These are phyloP conservation scores for Atta texana DNA, from an alignment of 1,140 invertebrate genomes.

Conservation along the genomic window DNA sequence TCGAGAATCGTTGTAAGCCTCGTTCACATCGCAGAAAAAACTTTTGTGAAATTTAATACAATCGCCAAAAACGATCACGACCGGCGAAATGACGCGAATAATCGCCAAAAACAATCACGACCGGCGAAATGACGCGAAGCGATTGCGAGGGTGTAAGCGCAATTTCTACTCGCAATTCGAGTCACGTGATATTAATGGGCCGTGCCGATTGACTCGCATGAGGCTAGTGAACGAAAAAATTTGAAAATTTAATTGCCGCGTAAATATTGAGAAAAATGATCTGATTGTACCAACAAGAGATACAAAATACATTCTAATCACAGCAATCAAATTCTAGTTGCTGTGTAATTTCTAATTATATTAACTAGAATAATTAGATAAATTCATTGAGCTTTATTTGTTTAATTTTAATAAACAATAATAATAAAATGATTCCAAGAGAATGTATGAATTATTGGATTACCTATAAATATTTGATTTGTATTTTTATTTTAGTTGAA, in stretches of 20 bases:
- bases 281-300: too few relatives aligned
- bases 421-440: too few relatives aligned
- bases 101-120: background rate
- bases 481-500: too few relatives aligned
- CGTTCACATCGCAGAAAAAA: slow-evolving; percentile 52
- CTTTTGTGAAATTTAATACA: slow-evolving; percentile 36
- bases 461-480: too few relatives aligned
- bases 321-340: too few relatives aligned
- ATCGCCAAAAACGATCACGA: background rate
- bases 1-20: slow-evolving; percentile 49
- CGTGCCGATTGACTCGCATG: background rate
- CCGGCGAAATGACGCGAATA: background rate
- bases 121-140: background rate
- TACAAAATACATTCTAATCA: too few relatives aligned
- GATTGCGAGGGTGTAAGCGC: background rate
- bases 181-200: background rate
- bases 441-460: too few relatives aligned
- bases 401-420: too few relatives aligned
- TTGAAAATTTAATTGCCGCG: background rate
- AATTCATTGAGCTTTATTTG: too few relatives aligned
- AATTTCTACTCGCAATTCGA: slow-evolving; percentile 14
- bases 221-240: background rate
- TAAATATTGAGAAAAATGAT: background rate
- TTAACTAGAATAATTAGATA: too few relatives aligned
- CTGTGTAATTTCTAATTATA: too few relatives aligned